Base-by-base conservation (phyloP, 2,797 vertebrate species). In the Parambassis ranga region DNA sequence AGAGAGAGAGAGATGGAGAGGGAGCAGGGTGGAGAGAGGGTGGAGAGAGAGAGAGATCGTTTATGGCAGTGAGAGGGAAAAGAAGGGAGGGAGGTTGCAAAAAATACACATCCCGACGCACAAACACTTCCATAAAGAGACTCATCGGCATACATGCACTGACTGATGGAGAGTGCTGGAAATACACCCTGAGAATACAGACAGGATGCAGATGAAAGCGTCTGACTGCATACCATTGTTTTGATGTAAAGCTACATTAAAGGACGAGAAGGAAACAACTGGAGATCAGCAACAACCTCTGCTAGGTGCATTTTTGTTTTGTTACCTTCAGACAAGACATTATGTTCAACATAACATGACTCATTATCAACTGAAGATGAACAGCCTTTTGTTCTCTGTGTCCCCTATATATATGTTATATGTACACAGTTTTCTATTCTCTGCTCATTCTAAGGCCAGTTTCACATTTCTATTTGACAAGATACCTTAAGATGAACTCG, bases 91-190 rank as follows among this genome's bases (percentile, higher is more conserved):
- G 61, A 56, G 60, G 67, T 60, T 62, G 63, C 39, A 46, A 79
- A 71, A 85, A 76, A 82, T 59, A 81, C 75, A 81, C 74, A 74
- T 58, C n/a, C 58, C 82, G 58, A 51, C 33, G 7, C 53, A 65
- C 75, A 77, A 86, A 85, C 77, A 52, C 68, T 80, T 76, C 63
- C 67, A 74, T 72, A 77, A 83, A 85, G 77, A 74, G 62, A 67
- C 62, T 65, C 74, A 64, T 59, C 71, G 67, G 50, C 41, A 42
- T 61, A 53, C 48, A 66, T 24, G 24, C 44, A 55, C 57, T 66
- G 72, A 47, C 59, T 73, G 75, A 77, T 71, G 62, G 70, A 70
- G 42, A 65, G 56, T 2, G 31, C 51, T 32, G 46, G 42, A 71
- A 65, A 77, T 38, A 49, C 35, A 78, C 3, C 23, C 57, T 14